Evolutionary conservation across 2,113 vertebrate genomes (phyloP).

Genomic region (Bagarius yarrelli): DNA sequence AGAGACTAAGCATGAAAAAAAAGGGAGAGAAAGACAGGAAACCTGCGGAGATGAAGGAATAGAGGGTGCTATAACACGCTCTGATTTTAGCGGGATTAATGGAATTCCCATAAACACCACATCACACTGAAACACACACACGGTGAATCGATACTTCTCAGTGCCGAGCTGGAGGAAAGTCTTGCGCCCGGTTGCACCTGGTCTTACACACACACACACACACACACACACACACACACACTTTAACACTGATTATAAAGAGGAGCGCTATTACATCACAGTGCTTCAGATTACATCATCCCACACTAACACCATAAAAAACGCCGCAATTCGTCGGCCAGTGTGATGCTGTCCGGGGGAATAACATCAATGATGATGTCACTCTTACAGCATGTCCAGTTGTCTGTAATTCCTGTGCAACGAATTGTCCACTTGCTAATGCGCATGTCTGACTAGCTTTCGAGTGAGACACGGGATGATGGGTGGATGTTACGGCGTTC

Average conservation of each 20-base stretch:
- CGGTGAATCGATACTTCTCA: constrained; percentile 17
- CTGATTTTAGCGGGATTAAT: neutral
- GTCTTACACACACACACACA: no score
- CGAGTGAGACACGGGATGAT: no score
- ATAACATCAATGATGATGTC: neutral
- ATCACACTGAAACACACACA: constrained; percentile 1
- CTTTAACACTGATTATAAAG: constrained; percentile 19
- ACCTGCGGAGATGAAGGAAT: no score
- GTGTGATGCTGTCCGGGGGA: neutral
- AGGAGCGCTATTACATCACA: constrained; percentile 14
- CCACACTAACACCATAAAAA: neutral
- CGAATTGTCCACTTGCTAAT: neutral
- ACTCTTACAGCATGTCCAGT: neutral
- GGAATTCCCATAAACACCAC: constrained; percentile 20
- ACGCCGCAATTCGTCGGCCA: neutral
- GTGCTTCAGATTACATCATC: constrained; percentile 8
- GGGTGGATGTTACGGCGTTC: no score
- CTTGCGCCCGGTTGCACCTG: neutral
- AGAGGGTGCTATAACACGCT: no score
- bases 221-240: neutral
- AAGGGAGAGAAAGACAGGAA: no score
- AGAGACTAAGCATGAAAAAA: no score
- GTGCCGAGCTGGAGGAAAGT: neutral
- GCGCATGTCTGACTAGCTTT: no score
- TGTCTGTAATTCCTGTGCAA: neutral